These are phyloP conservation scores for Dysmachus trigonus DNA, from an alignment of 2,888 invertebrate genomes.

Conservation along the genomic window DNA sequence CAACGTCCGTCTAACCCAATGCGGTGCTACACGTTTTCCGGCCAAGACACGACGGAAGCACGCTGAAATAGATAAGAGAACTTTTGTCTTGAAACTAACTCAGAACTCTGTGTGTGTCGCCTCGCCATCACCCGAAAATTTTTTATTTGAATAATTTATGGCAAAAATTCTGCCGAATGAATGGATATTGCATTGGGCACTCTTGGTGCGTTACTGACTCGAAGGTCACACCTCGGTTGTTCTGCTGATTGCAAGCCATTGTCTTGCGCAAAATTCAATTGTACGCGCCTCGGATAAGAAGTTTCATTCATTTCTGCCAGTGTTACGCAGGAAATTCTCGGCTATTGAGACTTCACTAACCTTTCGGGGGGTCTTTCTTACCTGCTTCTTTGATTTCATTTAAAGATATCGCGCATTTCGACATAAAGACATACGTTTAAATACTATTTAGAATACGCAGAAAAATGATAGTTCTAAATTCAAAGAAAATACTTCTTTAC, in stretches of 20 bases:
- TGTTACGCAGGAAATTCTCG: slow-evolving; percentile 10
- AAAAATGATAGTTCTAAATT: too few relatives aligned
- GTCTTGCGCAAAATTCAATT: slow-evolving; percentile 12
- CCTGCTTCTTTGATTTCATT: background rate
- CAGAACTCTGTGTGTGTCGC: background rate
- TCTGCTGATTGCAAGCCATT: slow-evolving; percentile 1
- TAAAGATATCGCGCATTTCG: background rate
- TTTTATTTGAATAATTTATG: slow-evolving; percentile 14
- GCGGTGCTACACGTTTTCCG: slow-evolving; percentile 75
- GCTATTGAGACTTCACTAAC: background rate
- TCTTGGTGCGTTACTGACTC: slow-evolving; percentile 11
- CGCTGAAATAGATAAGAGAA: slow-evolving; percentile 65
- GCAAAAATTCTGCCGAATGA: slow-evolving; percentile 1
- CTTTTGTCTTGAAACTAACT: background rate
- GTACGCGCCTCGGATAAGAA: background rate
- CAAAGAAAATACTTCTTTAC: too few relatives aligned
- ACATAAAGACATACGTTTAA: background rate
- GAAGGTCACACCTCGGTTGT: slow-evolving; percentile 23
- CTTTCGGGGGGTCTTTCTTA: background rate
- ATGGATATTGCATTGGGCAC: background rate
- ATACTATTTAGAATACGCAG: background rate
- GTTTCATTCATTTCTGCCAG: slow-evolving; percentile 1
- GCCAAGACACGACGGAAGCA: slow-evolving; percentile 82
- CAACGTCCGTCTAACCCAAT: slow-evolving; percentile 74
- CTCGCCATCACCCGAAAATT: background rate